Evolutionary conservation across 2,888 invertebrate species (phyloP).

Genomic region (Villa cingulata): DNA sequence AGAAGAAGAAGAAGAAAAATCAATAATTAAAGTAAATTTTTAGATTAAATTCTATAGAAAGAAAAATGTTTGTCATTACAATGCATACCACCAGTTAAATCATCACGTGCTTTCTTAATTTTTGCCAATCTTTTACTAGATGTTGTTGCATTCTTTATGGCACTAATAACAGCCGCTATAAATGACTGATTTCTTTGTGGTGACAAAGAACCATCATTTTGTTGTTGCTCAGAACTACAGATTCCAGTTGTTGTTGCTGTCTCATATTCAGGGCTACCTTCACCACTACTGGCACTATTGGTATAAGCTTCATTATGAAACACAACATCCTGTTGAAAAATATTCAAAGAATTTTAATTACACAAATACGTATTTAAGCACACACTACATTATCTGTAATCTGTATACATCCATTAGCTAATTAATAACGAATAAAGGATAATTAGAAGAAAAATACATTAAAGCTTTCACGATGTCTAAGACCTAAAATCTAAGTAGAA

Average conservation of each 20-base stretch:
- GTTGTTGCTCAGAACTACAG: background rate
- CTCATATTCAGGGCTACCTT: slow-evolving; percentile 46
- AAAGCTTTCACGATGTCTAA: too few relatives aligned
- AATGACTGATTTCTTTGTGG: slow-evolving; percentile 53
- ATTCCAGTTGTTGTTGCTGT: slow-evolving; percentile 2
- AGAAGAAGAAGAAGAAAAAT: background rate
- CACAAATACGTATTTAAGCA: too few relatives aligned
- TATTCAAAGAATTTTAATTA: background rate
- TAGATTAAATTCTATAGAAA: background rate
- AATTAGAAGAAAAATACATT: too few relatives aligned
- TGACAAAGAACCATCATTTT: slow-evolving; percentile 38
- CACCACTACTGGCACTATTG: slow-evolving; percentile 53
- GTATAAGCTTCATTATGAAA: slow-evolving; percentile 68
- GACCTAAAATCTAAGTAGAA: too few relatives aligned
- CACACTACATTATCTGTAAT: too few relatives aligned
- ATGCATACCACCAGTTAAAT: slow-evolving; percentile 23
- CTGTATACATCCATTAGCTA: too few relatives aligned
- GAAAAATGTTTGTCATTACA: slow-evolving; percentile 12
- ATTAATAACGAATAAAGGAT: too few relatives aligned
- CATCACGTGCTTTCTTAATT: slow-evolving; percentile 18
- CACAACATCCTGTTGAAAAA: slow-evolving; percentile 47
- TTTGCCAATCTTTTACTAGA: slow-evolving; percentile 23
- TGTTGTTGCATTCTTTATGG: slow-evolving; percentile 45
- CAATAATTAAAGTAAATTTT: background rate
- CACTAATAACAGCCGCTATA: slow-evolving; percentile 58